phyloP scores from a whole-genome alignment of 1,140 invertebrate genomes.

The Drosophila saltans region DNA sequence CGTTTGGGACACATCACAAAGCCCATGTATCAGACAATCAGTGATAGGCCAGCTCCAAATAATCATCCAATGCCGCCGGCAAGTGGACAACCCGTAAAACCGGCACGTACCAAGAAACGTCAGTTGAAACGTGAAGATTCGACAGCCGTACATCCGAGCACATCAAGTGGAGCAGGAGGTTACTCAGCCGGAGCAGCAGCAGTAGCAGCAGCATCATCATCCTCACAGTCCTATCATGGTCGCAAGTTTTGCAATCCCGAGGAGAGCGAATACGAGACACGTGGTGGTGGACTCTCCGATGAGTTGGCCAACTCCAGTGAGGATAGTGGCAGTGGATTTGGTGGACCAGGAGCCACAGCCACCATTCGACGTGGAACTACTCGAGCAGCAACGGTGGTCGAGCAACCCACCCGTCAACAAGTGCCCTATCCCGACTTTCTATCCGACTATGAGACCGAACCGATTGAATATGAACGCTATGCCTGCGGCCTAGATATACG shows the following conservation, averaged over 20 bases:
- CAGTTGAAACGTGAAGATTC: constrained; percentile 79
- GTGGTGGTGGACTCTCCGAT: constrained; percentile 73
- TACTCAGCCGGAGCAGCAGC: background rate
- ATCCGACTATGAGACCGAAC: constrained; percentile 79
- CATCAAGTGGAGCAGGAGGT: constrained; percentile 20
- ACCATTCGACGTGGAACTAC: constrained; percentile 59
- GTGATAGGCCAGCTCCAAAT: constrained; percentile 55
- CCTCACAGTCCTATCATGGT: constrained; percentile 61
- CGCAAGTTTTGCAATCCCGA: constrained; percentile 76
- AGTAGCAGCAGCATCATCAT: constrained; percentile 9
- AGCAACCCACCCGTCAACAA: constrained; percentile 36
- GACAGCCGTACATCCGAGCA: constrained; percentile 36
- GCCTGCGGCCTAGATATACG: constrained; percentile 76
- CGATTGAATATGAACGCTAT: constrained; percentile 80
- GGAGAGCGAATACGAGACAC: constrained; percentile 74
- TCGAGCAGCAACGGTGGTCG: constrained; percentile 11
- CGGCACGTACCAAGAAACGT: constrained; percentile 79
- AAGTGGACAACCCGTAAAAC: constrained; percentile 75
- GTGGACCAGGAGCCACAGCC: constrained; percentile 42
- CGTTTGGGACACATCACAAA: constrained; percentile 84
- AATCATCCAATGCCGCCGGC: constrained; percentile 79
- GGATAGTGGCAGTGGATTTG: constrained; percentile 68
- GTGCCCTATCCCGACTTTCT: constrained; percentile 82
- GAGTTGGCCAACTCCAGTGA: constrained; percentile 81
- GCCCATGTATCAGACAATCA: constrained; percentile 69